Percentiles rank a stretch among this genome's conserved stretches.
These are phyloP conservation scores for Progne subis DNA, from an alignment of 2,113 vertebrate species.

Conservation along the genomic window DNA sequence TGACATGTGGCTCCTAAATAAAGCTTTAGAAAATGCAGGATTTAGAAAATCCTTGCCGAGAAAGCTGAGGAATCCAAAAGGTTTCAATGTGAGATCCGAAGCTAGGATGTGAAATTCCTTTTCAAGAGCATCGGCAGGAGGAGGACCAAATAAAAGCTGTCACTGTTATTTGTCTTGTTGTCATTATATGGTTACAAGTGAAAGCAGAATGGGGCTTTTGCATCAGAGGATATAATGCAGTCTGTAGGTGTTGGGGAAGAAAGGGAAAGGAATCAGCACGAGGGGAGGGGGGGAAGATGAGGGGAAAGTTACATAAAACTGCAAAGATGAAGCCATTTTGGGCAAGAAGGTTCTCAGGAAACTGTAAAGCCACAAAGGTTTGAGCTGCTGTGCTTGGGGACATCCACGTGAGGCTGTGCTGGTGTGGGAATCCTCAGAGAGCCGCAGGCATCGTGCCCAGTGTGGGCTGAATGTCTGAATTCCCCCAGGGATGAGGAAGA, in stretches of 20 bases:
- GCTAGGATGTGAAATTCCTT: not conserved
- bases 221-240: slow-evolving; percentile 28
- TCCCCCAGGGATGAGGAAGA: accelerated
- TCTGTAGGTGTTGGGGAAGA: slow-evolving; percentile 37
- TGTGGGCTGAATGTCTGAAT: not conserved
- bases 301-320: slow-evolving; percentile 24
- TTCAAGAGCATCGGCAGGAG: not conserved
- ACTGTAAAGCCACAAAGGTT: not conserved
- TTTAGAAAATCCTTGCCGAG: not conserved
- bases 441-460: accelerated
- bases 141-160: slow-evolving; percentile 30
- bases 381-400: not conserved
- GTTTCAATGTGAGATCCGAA: not conserved
- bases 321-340: not conserved
- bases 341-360: not conserved
- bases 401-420: not conserved
- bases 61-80: not conserved
- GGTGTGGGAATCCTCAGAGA: not conserved
- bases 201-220: slow-evolving; percentile 20
- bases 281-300: not conserved
- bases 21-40: not conserved
- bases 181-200: not conserved
- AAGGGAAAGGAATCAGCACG: not conserved
- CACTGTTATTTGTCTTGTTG: slow-evolving; percentile 33
- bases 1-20: not conserved